These are phyloP conservation scores for Ormia ochracea DNA, from an alignment of 2,888 invertebrate species.

Conservation along the genomic window DNA sequence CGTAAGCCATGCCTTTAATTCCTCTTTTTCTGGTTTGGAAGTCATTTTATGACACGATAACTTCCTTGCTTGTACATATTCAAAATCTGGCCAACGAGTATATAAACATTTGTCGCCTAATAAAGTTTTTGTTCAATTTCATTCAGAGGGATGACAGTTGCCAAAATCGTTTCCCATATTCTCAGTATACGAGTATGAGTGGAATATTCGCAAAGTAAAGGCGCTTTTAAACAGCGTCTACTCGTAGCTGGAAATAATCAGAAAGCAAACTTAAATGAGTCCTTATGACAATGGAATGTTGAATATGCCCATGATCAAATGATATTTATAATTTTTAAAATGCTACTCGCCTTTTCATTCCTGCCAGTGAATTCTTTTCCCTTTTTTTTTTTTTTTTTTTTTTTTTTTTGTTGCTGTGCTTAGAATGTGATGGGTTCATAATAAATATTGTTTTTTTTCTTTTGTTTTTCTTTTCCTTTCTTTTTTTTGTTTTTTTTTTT, in stretches of 20 bases:
- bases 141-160: constrained; percentile 30
- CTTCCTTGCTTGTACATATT: not conserved
- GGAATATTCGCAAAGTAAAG: constrained; percentile 14
- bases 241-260: not conserved
- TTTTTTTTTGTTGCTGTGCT: not conserved
- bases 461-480: not conserved
- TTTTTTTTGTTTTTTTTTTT: not conserved
- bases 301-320: constrained; percentile 61
- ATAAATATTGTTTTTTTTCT: constrained; percentile 22
- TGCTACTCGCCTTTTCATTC: constrained; percentile 39
- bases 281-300: constrained; percentile 75
- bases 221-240: not conserved
- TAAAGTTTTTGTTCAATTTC: not conserved
- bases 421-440: constrained; percentile 49
- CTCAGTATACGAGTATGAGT: not conserved
- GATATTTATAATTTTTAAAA: constrained; percentile 58
- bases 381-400: not conserved
- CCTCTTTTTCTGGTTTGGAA: not conserved
- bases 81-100: not conserved
- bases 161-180: constrained; percentile 46
- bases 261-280: constrained; percentile 52
- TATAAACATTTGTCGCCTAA: not conserved
- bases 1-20: not conserved
- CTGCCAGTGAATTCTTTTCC: not conserved
- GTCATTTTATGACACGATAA: not conserved